phyloP scores from a whole-genome alignment of 2,888 invertebrate genomes.

The Parnassius orleans region DNA sequence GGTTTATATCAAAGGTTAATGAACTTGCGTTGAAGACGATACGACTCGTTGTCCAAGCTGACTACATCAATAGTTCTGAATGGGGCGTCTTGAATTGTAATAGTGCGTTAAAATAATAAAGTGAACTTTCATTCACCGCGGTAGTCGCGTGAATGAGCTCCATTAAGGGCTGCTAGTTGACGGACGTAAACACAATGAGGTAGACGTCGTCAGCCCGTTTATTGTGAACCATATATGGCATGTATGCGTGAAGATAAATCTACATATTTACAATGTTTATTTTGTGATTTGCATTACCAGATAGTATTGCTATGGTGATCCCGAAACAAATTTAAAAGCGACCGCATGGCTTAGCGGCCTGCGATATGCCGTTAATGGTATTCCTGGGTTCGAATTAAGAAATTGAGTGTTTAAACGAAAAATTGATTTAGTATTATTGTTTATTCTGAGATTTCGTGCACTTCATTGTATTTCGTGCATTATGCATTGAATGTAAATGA shows the following conservation, averaged over 20 bases:
- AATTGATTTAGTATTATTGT: too few relatives aligned
- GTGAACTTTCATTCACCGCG: slow-evolving; percentile 53
- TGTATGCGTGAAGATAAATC: slow-evolving; percentile 20
- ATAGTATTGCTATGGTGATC: background rate
- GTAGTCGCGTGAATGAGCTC: slow-evolving; percentile 61
- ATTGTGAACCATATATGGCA: slow-evolving; percentile 40
- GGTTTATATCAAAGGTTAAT: background rate
- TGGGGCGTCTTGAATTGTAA: slow-evolving; percentile 38
- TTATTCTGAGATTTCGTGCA: too few relatives aligned
- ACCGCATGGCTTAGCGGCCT: too few relatives aligned
- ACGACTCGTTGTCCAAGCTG: slow-evolving; percentile 37
- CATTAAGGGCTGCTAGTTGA: slow-evolving; percentile 72
- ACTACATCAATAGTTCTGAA: slow-evolving; percentile 36
- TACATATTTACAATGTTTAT: too few relatives aligned
- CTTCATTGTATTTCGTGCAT: too few relatives aligned
- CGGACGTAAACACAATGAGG: slow-evolving; percentile 51
- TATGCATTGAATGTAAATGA: too few relatives aligned
- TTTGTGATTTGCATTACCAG: background rate
- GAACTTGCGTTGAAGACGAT: background rate
- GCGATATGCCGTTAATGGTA: too few relatives aligned
- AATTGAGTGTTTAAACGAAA: too few relatives aligned
- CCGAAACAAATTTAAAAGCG: too few relatives aligned
- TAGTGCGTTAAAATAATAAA: slow-evolving; percentile 44
- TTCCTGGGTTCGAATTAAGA: too few relatives aligned
- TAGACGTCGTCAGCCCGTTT: slow-evolving; percentile 36